Conservation (phyloP, 2,113 vertebrate genomes). For the Cebidichthys violaceus region DNA sequence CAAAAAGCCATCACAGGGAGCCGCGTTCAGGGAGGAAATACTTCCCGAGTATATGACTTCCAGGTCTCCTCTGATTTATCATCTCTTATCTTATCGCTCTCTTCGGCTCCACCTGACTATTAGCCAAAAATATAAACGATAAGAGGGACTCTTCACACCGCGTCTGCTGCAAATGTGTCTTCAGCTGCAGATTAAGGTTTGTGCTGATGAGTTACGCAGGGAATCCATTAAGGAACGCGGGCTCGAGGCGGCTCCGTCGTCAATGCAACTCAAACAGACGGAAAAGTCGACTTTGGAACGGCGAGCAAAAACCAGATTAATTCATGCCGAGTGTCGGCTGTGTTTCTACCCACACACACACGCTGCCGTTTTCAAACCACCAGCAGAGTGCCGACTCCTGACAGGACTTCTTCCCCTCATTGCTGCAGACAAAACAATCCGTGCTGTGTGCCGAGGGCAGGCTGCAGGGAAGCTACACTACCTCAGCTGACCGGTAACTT, state of each 20-base stretch:
- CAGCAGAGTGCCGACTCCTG: slow-evolving; percentile 42
- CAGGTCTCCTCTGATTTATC: slow-evolving; percentile 51
- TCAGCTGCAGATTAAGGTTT: slow-evolving; percentile 41
- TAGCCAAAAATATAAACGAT: slow-evolving; percentile 37
- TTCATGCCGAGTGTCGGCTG: slow-evolving; percentile 9
- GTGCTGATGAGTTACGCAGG: slow-evolving; percentile 7
- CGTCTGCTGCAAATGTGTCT: slow-evolving; percentile 15
- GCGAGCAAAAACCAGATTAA: slow-evolving; percentile 25
- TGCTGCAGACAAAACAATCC: slow-evolving; percentile 57
- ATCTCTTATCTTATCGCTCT: slow-evolving; percentile 48
- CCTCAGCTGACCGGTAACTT: slow-evolving; percentile 30
- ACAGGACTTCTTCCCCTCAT: slow-evolving; percentile 45
- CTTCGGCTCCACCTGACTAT: slow-evolving; percentile 45
- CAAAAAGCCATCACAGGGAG: neutral
- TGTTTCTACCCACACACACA: slow-evolving; percentile 26
- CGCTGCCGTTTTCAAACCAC: slow-evolving; percentile 31
- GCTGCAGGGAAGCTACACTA: slow-evolving; percentile 45
- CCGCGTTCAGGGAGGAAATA: slow-evolving; percentile 30
- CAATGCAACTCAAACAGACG: slow-evolving; percentile 36
- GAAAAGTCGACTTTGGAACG: slow-evolving; percentile 1
- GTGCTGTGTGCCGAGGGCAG: slow-evolving; percentile 33
- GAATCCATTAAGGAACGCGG: slow-evolving; percentile 25
- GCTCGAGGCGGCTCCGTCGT: slow-evolving; percentile 24
- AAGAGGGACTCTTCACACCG: slow-evolving; percentile 26
- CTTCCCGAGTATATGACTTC: slow-evolving; percentile 19